Evolutionary conservation across 2,888 invertebrate species (phyloP).

Genomic region (Hedya salicella): DNA sequence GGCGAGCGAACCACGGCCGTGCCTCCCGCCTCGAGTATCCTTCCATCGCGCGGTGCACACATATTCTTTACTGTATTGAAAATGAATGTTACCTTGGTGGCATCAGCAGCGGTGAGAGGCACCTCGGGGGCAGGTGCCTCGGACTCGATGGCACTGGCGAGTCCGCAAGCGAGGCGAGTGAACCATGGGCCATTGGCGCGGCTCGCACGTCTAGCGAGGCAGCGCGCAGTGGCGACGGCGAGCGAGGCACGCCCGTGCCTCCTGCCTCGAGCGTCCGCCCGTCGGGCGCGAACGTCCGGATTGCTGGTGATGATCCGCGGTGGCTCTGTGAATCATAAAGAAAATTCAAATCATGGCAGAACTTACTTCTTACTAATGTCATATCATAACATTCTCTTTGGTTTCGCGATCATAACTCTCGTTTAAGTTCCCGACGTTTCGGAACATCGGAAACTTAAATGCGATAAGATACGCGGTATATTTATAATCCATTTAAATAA

Average conservation of each 20-base stretch:
- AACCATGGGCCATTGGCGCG: slow-evolving; percentile 89
- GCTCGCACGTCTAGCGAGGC: slow-evolving; percentile 91
- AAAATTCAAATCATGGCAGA: not conserved
- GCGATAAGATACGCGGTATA: too few relatives aligned
- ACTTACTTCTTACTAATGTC: too few relatives aligned
- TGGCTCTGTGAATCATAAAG: slow-evolving; percentile 81
- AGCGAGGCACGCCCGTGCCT: slow-evolving; percentile 86
- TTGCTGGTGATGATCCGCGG: slow-evolving; percentile 93
- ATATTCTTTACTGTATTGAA: too few relatives aligned
- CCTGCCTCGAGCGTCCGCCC: slow-evolving; percentile 87
- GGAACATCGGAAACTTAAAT: too few relatives aligned
- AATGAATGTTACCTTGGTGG: slow-evolving; percentile 84
- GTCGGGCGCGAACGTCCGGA: slow-evolving; percentile 93
- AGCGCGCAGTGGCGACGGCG: slow-evolving; percentile 91
- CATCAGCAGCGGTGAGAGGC: slow-evolving; percentile 91
- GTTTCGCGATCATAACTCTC: too few relatives aligned
- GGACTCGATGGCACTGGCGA: slow-evolving; percentile 79
- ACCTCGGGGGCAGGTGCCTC: slow-evolving; percentile 81
- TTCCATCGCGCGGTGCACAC: slow-evolving; percentile 89
- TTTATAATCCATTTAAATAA: too few relatives aligned
- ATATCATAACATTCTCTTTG: too few relatives aligned
- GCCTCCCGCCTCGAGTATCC: slow-evolving; percentile 83
- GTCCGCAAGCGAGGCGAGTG: slow-evolving; percentile 87
- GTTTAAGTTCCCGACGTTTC: too few relatives aligned
- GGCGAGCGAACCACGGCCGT: slow-evolving; percentile 89